These are phyloP conservation scores for Amphipyra berbera DNA, from an alignment of 2,888 invertebrate species.

Conservation along the genomic window DNA sequence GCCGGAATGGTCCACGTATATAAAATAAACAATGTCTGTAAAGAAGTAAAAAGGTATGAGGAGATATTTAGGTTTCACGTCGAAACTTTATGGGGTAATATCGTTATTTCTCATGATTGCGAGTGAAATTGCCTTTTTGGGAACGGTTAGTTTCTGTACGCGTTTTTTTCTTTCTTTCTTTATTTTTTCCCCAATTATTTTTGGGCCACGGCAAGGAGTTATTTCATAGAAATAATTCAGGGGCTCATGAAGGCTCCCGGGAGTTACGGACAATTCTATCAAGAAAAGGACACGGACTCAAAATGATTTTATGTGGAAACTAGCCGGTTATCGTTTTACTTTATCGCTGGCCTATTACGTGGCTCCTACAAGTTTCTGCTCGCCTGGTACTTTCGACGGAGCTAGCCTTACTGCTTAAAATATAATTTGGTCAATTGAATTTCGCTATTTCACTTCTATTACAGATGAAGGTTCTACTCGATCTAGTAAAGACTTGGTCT, in stretches of 20 bases:
- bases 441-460: slow-evolving; percentile 38
- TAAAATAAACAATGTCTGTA: slow-evolving; percentile 74
- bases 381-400: slow-evolving; percentile 35
- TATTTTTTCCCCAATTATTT: slow-evolving; percentile 63
- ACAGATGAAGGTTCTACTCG: slow-evolving; percentile 6
- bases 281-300: slow-evolving; percentile 59
- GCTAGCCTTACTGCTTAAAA: slow-evolving; percentile 39
- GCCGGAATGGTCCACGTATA: slow-evolving; percentile 67
- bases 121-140: slow-evolving; percentile 68
- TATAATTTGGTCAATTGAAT: slow-evolving; percentile 53
- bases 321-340: slow-evolving; percentile 56
- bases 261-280: slow-evolving; percentile 61
- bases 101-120: slow-evolving; percentile 79
- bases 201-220: slow-evolving; percentile 52
- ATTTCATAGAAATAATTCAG: slow-evolving; percentile 62
- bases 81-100: slow-evolving; percentile 76
- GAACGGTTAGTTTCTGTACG: slow-evolving; percentile 67
- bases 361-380: slow-evolving; percentile 47
- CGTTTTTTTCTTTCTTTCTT: slow-evolving; percentile 44
- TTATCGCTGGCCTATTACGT: slow-evolving; percentile 54
- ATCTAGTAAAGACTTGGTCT: slow-evolving; percentile 10
- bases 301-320: slow-evolving; percentile 60
- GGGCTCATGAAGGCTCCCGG: slow-evolving; percentile 54
- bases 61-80: slow-evolving; percentile 71
- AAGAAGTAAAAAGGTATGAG: slow-evolving; percentile 63